phyloP scores from a whole-genome alignment of 2,113 vertebrate genomes.

The Galbula dea region DNA sequence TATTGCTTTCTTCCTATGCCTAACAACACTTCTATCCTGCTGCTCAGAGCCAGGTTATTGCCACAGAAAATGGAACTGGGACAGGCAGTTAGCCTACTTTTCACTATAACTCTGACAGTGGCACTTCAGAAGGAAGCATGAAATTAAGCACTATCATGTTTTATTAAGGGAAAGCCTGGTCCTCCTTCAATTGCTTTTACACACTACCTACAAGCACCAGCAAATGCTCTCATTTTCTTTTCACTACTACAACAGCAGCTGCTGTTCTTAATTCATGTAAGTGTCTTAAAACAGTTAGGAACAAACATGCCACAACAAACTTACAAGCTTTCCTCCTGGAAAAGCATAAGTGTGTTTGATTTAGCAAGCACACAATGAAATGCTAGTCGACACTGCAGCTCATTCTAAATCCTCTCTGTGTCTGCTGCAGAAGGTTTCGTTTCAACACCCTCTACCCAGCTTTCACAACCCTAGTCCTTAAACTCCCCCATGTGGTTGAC shows the following conservation, averaged over 20 bases:
- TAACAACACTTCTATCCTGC: neutral
- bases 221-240: neutral
- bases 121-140: neutral
- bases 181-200: neutral
- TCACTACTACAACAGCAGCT: neutral
- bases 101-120: neutral
- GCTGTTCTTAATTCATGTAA: neutral
- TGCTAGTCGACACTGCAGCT: neutral
- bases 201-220: neutral
- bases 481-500: conserved; percentile 30
- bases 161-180: neutral
- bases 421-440: neutral
- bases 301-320: neutral
- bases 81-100: neutral
- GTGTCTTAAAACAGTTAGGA: neutral
- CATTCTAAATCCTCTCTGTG: neutral
- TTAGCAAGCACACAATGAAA: conserved; percentile 3
- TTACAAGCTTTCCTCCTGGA: neutral
- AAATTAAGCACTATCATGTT: neutral
- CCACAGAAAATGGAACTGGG: neutral
- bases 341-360: neutral
- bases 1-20: neutral
- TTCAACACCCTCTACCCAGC: neutral
- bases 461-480: neutral
- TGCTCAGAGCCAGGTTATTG: neutral